These are phyloP conservation scores for Apostichopus leukothele DNA, from an alignment of 53 echinoderm and acorn worm genomes.

Conservation along the genomic window DNA sequence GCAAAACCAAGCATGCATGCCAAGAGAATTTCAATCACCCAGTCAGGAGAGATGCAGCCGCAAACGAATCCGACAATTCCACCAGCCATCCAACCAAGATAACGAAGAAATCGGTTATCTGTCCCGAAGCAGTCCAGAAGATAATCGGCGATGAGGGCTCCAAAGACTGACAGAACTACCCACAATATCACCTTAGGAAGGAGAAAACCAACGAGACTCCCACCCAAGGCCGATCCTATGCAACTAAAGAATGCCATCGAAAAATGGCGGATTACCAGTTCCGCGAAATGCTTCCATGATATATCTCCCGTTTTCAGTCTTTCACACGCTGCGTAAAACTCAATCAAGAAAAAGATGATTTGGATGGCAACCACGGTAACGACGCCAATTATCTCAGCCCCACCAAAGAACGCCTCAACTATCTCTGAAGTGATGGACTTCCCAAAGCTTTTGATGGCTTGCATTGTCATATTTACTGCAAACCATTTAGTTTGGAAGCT, in stretches of 20 bases:
- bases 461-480: constrained; percentile 18
- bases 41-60: constrained; percentile 13
- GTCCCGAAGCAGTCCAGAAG: constrained; percentile 10
- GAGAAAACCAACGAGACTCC: constrained; percentile 23
- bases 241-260: constrained; percentile 37
- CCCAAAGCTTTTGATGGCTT: constrained; percentile 23
- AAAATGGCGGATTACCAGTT: constrained; percentile 44
- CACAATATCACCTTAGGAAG: neutral
- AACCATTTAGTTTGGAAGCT: constrained; percentile 45
- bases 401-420: constrained; percentile 24
- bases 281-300: constrained; percentile 39
- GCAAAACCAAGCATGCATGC: constrained; percentile 28
- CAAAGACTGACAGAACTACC: neutral
- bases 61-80: constrained; percentile 28
- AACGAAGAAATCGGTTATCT: neutral
- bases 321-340: constrained; percentile 12
- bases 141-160: constrained; percentile 16
- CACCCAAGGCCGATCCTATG: constrained; percentile 23
- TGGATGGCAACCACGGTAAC: constrained; percentile 8
- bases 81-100: constrained; percentile 45
- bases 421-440: constrained; percentile 35
- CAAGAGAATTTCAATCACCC: constrained; percentile 24
- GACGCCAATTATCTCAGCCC: constrained; percentile 22
- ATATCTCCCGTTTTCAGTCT: constrained; percentile 22
- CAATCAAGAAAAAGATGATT: constrained; percentile 25